These are phyloP conservation scores for Notodonta ziczac DNA, from an alignment of 2,888 invertebrate genomes.

Conservation along the genomic window DNA sequence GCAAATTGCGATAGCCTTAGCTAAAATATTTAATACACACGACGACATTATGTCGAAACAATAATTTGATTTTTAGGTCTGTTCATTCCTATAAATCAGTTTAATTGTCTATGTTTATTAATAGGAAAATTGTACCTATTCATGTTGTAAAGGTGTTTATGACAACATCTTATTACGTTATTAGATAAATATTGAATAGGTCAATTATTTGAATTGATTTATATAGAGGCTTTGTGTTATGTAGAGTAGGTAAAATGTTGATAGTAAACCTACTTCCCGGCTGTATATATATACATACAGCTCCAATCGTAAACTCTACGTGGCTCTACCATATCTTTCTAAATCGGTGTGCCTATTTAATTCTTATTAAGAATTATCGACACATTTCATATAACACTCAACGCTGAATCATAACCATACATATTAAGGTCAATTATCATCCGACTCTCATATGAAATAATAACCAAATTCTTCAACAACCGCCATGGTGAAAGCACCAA, in stretches of 20 bases:
- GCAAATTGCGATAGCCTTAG: conserved; percentile 4
- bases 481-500: conserved; percentile 56
- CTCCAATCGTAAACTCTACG: too few species aligned
- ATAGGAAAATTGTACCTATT: not conserved
- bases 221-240: too few species aligned
- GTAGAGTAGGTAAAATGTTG: too few species aligned
- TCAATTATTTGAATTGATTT: too few species aligned
- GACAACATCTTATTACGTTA: too few species aligned
- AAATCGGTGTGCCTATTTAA: too few species aligned
- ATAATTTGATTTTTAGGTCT: not conserved
- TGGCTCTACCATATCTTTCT: too few species aligned
- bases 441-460: conserved; percentile 34
- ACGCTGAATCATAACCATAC: not conserved
- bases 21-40: not conserved
- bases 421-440: conserved; percentile 2
- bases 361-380: too few species aligned
- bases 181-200: too few species aligned
- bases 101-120: not conserved
- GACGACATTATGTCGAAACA: not conserved
- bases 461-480: conserved; percentile 41
- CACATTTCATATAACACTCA: not conserved
- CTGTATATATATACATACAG: too few species aligned
- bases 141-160: not conserved
- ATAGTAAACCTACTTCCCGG: too few species aligned
- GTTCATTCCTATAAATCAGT: not conserved